Base-by-base conservation (phyloP, 2,888 invertebrate species). In the Drosophila atripex region DNA sequence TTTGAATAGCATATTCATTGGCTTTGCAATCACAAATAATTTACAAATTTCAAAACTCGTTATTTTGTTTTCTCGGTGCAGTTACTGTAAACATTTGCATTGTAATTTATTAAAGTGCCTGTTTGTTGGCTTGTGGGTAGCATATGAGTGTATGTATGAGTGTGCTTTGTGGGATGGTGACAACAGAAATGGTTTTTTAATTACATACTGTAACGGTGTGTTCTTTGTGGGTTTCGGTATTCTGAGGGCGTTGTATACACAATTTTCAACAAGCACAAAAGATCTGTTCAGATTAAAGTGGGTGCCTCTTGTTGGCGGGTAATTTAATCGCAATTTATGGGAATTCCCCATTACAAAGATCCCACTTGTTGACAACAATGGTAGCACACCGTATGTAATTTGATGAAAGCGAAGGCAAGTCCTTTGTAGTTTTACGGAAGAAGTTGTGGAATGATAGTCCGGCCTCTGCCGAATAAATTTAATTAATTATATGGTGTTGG, bases 161-260 rank as follows among this genome's bases (percentile, higher is more conserved):
- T 38, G 32, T 35, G 32, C 18, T 16, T 11, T n/a, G n/a, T 7
- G 21, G 11, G 28, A 18, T 32, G 32, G 30, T 75, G 74, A 63
- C 73, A 78, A 39, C 64, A 45, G 51, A 73, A 77, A 85, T 79
- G 64, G 49, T 28, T 56, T 76, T 82, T 82, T 82, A 82, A 80
- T 82, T 85, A 75, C 18, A 18, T 18, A 18, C 60, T 47, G 64
- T 65, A 71, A 69, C 53, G 51, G 43, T 43, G 43, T 21, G 55
- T 69, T 47, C 64, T 54, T 61, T 69, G 73, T 64, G 53, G 57
- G 46, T 28, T 23, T 9, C 30, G 50, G 50, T 60, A 49, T 30
- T 41, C 14, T 38, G 32, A 59, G 58, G 73, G 78, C 73, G 61
- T 77, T 71, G 71, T 54, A 35, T 50, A 45, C 49, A 60, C 60